Base-by-base conservation (phyloP, 2,888 invertebrate species). In the Mythimna vitellina region DNA sequence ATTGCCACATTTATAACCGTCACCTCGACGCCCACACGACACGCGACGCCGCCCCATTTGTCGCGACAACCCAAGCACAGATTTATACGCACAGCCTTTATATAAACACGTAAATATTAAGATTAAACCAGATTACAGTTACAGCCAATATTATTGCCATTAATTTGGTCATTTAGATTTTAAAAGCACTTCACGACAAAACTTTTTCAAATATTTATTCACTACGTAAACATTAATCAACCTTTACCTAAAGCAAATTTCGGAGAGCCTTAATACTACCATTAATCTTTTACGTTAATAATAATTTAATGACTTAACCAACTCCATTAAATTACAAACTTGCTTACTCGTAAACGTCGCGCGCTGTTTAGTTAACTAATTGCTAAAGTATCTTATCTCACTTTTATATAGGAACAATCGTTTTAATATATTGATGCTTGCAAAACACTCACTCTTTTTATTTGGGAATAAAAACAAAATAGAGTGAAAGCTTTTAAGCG, bases 221-320 rank as follows among this genome's bases (percentile, higher is more conserved):
- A 83, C 77, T 75, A 78, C 65, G 65, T 65, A 65, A 79, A 78
- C 81, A 85, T 85, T 87, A 87, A 81, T 85, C 87, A 87, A 83
- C 75, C 69, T 67, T 72, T 81, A 79, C 73, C 72, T 76, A 77
- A 78, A 81, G 68, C 70, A 75, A 86, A 87, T 81, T 87, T 81
- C 49, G 68, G 69, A 80, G 73, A 75, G 72, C 81, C 76, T 77
- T 86, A 84, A 86, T 87, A 79, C 86, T 78, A 76, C 71, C 86
- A 86, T 86, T 87, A 86, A 87, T 87, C 86, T 87, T 86, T 87
- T 83, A 83, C 85, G 83, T 83, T 86, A 86, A 87, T 87, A 88
- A 89, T 88, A 89, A 89, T 89, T 89, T 89, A 89, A 89, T 89
- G 87, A 88, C 90, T 89, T 86, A 86, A 87, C 88, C 88, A 89